These are phyloP conservation scores for Iphiclides podalirius DNA, from an alignment of 2,888 invertebrate genomes.

Conservation along the genomic window DNA sequence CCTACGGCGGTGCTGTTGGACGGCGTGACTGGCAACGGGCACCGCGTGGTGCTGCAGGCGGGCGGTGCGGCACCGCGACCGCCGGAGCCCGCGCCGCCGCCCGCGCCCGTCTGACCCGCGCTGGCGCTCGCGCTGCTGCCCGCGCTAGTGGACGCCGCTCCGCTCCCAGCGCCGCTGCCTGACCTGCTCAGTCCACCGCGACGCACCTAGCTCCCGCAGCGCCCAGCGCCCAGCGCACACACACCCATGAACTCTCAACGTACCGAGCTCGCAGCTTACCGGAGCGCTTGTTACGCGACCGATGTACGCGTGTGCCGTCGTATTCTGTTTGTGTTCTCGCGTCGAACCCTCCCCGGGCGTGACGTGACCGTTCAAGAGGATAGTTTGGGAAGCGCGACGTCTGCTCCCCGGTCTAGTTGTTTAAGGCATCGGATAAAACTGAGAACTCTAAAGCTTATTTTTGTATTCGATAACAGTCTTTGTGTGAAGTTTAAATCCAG, in stretches of 20 bases:
- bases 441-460: conserved; percentile 78
- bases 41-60: conserved; percentile 94
- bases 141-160: conserved; percentile 72
- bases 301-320: conserved; percentile 63
- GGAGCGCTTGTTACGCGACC: conserved; percentile 74
- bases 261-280: conserved; percentile 71
- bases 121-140: conserved; percentile 78
- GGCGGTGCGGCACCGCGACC: conserved; percentile 93
- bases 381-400: conserved; percentile 65
- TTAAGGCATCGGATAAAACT: conserved; percentile 68
- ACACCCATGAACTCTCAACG: conserved; percentile 19
- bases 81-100: conserved; percentile 89
- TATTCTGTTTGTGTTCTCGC: conserved; percentile 51
- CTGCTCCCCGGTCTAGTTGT: conserved; percentile 67
- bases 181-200: conserved; percentile 75
- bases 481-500: conserved; percentile 66
- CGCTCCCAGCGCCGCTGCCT: conserved; percentile 75
- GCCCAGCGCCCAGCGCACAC: conserved; percentile 61
- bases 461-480: conserved; percentile 75
- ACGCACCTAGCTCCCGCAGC: conserved; percentile 66
- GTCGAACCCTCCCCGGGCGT: conserved; percentile 52
- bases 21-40: conserved; percentile 88
- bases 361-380: conserved; percentile 54
- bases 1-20: conserved; percentile 93
- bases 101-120: conserved; percentile 83